Conservation (phyloP, 2,888 invertebrate species). For the Drosophila mettleri region DNA sequence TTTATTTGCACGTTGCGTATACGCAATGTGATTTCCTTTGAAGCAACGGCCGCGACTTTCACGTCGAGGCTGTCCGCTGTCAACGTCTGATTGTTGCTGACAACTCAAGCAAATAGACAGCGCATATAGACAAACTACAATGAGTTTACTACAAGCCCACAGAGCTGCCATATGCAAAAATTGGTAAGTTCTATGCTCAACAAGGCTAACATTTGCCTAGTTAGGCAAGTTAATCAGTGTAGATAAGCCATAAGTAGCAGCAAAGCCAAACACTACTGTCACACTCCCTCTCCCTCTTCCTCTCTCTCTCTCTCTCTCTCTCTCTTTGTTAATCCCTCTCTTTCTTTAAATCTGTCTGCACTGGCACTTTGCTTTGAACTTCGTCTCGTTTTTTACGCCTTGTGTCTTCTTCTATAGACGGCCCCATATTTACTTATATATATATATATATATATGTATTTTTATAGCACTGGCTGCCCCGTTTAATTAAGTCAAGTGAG, state of each 20-base stretch:
- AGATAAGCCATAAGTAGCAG: conserved; percentile 45
- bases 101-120: conserved; percentile 35
- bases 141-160: background rate
- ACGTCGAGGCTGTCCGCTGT: conserved; percentile 34
- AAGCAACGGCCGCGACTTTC: conserved; percentile 45
- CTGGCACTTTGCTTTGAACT: conserved; percentile 69
- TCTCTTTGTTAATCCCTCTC: background rate
- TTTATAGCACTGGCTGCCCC: conserved; percentile 67
- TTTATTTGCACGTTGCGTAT: conserved; percentile 75
- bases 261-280: conserved; percentile 25
- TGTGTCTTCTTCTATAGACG: conserved; percentile 49
- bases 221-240: conserved; percentile 33
- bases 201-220: conserved; percentile 6
- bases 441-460: conserved; percentile 37
- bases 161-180: conserved; percentile 16
- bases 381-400: conserved; percentile 66
- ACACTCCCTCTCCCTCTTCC: background rate
- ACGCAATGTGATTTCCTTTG: conserved; percentile 74
- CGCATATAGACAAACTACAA: conserved; percentile 6
- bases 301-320: background rate
- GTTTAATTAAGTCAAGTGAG: conserved; percentile 82
- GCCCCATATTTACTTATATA: conserved; percentile 28
- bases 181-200: conserved; percentile 12
- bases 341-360: conserved; percentile 11
- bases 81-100: conserved; percentile 38